phyloP scores from a whole-genome alignment of 2,113 vertebrate genomes.

The Oenanthe oenanthe region DNA sequence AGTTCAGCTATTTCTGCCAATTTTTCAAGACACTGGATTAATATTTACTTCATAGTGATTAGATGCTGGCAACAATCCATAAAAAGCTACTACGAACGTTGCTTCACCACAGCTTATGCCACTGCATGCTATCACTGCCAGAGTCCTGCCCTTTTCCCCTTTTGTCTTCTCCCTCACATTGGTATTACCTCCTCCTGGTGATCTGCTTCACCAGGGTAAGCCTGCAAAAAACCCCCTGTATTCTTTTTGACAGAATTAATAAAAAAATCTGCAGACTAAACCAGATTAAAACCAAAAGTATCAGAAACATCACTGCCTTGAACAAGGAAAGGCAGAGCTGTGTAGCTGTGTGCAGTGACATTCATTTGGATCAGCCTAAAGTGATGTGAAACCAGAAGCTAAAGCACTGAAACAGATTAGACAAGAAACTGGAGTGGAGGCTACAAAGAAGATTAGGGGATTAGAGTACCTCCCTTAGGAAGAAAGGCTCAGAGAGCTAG shows the following conservation, averaged over 20 bases:
- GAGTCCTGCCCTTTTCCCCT: not conserved
- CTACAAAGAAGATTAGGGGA: not conserved
- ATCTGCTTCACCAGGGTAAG: not conserved
- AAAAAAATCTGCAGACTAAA: not conserved
- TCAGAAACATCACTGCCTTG: not conserved
- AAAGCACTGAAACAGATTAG: not conserved
- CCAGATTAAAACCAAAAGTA: not conserved
- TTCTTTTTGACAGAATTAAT: not conserved
- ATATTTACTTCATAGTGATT: not conserved
- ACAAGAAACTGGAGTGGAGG: not conserved
- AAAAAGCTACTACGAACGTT: fast-evolving
- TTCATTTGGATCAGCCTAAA: not conserved
- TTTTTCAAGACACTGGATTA: not conserved
- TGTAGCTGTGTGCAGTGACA: not conserved
- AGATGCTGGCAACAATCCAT: not conserved
- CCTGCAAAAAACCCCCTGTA: not conserved
- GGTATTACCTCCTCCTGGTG: not conserved
- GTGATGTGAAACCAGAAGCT: not conserved
- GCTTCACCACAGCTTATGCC: not conserved
- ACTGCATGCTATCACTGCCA: not conserved
- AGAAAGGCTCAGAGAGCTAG: not conserved
- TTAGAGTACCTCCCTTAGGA: not conserved
- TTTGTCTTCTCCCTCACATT: not conserved
- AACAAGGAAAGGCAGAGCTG: not conserved
- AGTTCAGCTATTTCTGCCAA: not conserved